Evolutionary conservation across 2,797 vertebrate genomes (phyloP), one percentile per base, ranked within the genome.

Genomic region (Pangasius macronema): DNA sequence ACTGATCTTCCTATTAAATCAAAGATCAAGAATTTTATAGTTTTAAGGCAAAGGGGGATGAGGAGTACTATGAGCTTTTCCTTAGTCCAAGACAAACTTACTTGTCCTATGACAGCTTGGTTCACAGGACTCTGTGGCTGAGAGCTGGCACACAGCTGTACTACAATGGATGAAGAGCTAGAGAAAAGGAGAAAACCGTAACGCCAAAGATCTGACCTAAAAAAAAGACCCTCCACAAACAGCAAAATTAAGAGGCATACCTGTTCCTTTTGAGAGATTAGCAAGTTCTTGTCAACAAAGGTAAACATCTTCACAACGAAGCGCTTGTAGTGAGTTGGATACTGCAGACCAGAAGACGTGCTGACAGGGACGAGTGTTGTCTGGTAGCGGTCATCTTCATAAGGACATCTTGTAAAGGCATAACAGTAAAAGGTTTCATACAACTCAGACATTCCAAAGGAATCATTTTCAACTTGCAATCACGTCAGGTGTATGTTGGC

Each of bases 141-240:
- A 92, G 36, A 90, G 90, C 73, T 93, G 85, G 53, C 95, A 96
- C 20, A 95, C 93, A 0, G 87, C 85, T 0, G 94, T 92, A 3
- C 90, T 51, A 86, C 95, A 96, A 87, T 96, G 95, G 86, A 96
- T 88, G 76, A 92, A 95, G 11, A 96, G 87, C 96, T 96, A 51
- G 22, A 63, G 14, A 46, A 18, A 63, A 36, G 7, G 5, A 14
- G 2, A 22, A n/a, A 49, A 10, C 3, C 1, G 42, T 9, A 42
- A 42, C 13, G 8, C 55, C 33, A 65, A 63, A 82, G 33, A 59
- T n/a, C 7, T 18, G 8, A 46, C 14, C 39, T 27, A 22, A 73
- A 46, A 49, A 8, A 13, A 75, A 27, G 11, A 16, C 0, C 14
- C 27, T 24, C 16, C 4, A 39, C 20, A 59, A 59, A 8, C 10